Conservation (phyloP, 2,113 vertebrate genomes). For the Murina feae region DNA sequence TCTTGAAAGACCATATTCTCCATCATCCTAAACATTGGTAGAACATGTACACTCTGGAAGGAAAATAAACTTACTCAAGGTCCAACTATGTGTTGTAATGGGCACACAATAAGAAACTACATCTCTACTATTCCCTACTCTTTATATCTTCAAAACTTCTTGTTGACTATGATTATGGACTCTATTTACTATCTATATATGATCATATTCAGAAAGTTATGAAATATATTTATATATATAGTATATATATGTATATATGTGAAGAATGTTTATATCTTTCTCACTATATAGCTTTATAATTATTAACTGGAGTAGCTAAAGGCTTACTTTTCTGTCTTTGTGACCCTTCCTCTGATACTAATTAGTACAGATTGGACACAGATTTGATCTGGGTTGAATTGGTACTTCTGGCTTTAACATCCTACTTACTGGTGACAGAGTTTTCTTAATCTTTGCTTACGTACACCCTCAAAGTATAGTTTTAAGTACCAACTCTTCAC, state of each 20-base stretch:
- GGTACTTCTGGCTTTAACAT: background rate
- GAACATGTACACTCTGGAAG: background rate
- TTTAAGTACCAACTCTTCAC: background rate
- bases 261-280: background rate
- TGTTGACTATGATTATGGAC: background rate
- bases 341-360: background rate
- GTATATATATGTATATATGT: background rate
- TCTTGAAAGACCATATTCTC: background rate
- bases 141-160: background rate
- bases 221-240: background rate
- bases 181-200: background rate
- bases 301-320: background rate
- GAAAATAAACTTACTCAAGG: background rate
- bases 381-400: background rate
- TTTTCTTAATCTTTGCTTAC: background rate
- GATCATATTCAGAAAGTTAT: background rate
- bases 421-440: background rate
- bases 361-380: background rate
- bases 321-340: background rate
- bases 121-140: fast-evolving
- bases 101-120: background rate
- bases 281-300: background rate
- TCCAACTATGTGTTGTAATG: background rate
- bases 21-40: background rate
- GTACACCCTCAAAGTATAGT: background rate